Conservation (phyloP, 2,888 invertebrate genomes). For the Plusia festucae region DNA sequence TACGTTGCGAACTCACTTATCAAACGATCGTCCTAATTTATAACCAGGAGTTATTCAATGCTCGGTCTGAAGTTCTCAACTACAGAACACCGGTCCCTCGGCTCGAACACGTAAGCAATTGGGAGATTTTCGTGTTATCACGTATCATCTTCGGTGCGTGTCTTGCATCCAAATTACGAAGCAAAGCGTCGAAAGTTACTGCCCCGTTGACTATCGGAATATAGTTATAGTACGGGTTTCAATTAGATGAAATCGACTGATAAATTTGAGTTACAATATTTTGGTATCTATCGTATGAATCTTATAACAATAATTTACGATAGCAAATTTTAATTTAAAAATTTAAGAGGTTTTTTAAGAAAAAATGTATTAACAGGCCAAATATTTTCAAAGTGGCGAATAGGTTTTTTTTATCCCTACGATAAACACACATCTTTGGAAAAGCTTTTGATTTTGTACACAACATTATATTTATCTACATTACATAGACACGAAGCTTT, state of each 20-base stretch:
- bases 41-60: constrained; percentile 85
- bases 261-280: constrained; percentile 60
- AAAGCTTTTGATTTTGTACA: background rate
- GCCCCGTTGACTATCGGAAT: constrained; percentile 72
- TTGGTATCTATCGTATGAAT: constrained; percentile 32
- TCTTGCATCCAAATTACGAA: constrained; percentile 74
- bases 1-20: constrained; percentile 80
- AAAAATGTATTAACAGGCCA: background rate
- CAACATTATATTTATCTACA: background rate
- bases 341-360: background rate
- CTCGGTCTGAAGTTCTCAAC: constrained; percentile 71
- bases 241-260: constrained; percentile 58
- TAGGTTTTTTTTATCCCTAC: background rate
- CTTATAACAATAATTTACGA: constrained; percentile 12
- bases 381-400: background rate
- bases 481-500: constrained; percentile 4
- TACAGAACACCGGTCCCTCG: constrained; percentile 66
- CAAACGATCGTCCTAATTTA: constrained; percentile 86
- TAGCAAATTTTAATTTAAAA: background rate
- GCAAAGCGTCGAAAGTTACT: constrained; percentile 73
- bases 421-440: too few species aligned
- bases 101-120: constrained; percentile 88
- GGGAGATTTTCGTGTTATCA: constrained; percentile 89
- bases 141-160: constrained; percentile 88
- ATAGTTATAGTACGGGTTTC: constrained; percentile 64